phyloP scores from a whole-genome alignment of 2,888 invertebrate species.

The Holacanthella duospinosa region DNA sequence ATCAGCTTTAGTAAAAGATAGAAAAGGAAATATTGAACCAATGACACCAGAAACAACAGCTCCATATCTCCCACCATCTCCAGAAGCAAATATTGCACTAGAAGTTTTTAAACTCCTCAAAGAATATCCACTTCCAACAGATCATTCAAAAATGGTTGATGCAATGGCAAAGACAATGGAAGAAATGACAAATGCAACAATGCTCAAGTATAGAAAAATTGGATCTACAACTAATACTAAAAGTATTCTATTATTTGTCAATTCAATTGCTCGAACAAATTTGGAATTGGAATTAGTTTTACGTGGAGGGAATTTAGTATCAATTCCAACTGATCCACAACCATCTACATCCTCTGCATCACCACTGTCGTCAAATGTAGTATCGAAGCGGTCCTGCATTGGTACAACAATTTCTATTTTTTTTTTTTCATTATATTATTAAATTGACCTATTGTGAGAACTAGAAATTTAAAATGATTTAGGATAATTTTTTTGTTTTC shows the following conservation, averaged over 20 bases:
- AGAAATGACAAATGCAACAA: slow-evolving; percentile 80
- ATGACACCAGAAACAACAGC: slow-evolving; percentile 33
- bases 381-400: slow-evolving; percentile 61
- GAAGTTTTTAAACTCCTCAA: slow-evolving; percentile 34
- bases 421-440: no score
- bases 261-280: slow-evolving; percentile 80
- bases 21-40: slow-evolving; percentile 26
- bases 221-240: slow-evolving; percentile 55
- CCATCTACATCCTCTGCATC: slow-evolving; percentile 38
- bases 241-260: slow-evolving; percentile 75
- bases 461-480: no score
- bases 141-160: slow-evolving; percentile 53
- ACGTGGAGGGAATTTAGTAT: slow-evolving; percentile 65
- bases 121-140: slow-evolving; percentile 37
- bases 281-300: slow-evolving; percentile 85
- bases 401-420: slow-evolving; percentile 51
- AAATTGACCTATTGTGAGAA: no score
- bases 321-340: slow-evolving; percentile 38
- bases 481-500: background rate
- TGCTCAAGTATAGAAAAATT: slow-evolving; percentile 61
- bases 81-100: slow-evolving; percentile 34
- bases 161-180: slow-evolving; percentile 89
- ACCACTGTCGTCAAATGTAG: slow-evolving; percentile 46
- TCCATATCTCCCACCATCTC: slow-evolving; percentile 33
- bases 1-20: slow-evolving; percentile 35